These are phyloP conservation scores for Pipistrellus pygmaeus DNA, from an alignment of 2,797 vertebrate species.

Conservation along the genomic window DNA sequence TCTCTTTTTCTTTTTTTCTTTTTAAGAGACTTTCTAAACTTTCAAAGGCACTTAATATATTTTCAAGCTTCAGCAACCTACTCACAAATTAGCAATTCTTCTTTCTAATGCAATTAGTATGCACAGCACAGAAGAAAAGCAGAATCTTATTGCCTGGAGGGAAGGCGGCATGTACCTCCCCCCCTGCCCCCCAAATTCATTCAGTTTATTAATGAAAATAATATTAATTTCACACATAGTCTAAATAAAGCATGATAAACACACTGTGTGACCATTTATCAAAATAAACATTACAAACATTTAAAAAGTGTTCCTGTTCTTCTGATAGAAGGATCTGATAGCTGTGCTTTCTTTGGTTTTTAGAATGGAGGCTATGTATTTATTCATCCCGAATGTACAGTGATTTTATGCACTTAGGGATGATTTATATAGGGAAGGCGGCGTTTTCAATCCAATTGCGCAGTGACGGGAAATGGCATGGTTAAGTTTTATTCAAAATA, in stretches of 20 bases:
- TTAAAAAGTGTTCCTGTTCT: neutral
- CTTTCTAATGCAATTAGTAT: conserved; percentile 4
- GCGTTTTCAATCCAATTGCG: conserved; percentile 6
- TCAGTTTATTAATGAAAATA: neutral
- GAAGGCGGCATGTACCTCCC: neutral
- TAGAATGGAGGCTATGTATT: neutral
- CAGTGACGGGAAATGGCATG: neutral
- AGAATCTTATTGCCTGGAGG: neutral
- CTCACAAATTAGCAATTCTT: conserved; percentile 37
- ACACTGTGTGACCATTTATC: neutral
- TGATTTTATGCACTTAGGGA: neutral
- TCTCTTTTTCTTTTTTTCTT: neutral
- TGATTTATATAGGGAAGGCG: neutral
- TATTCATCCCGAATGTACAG: neutral
- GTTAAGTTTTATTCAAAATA: conserved; percentile 50
- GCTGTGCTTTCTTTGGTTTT: neutral
- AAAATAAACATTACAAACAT: neutral
- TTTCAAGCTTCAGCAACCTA: neutral
- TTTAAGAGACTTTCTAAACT: neutral
- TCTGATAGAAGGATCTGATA: neutral
- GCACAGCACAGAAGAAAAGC: neutral
- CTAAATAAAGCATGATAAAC: neutral
- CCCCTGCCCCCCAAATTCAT: fast-evolving
- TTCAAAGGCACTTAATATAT: neutral
- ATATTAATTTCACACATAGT: neutral